Percentiles rank a stretch among this genome's conserved stretches.
These are phyloP conservation scores for Globodera ellingtonae DNA, from an alignment of 1,140 invertebrate genomes.

Conservation along the genomic window DNA sequence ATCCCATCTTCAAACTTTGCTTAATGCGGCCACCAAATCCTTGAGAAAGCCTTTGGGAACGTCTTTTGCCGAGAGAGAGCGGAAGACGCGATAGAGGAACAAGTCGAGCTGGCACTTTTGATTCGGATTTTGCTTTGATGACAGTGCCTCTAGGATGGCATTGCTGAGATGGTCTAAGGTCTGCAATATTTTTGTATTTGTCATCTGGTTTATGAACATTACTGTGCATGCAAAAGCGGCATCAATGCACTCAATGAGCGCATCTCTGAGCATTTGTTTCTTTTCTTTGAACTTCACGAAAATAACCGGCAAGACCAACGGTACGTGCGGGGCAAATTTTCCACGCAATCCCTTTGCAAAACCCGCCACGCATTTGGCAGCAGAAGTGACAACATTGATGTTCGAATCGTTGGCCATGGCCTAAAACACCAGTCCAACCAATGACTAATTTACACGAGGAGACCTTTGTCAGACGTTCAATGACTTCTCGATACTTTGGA, in stretches of 20 bases:
- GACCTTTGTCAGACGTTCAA: constrained; percentile 84
- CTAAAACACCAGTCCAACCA: constrained; percentile 24
- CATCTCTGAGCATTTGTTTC: background rate
- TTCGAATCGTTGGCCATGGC: constrained; percentile 81
- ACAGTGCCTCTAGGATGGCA: too few relatives aligned
- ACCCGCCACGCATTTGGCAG: constrained; percentile 80
- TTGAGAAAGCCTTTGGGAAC: constrained; percentile 35
- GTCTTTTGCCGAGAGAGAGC: constrained; percentile 11
- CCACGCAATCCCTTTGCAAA: constrained; percentile 86
- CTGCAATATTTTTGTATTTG: too few relatives aligned
- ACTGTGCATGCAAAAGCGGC: constrained; percentile 84
- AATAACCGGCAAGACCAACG: constrained; percentile 74
- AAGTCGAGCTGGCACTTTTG: background rate
- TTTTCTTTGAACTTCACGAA: constrained; percentile 92
- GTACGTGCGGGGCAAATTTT: constrained; percentile 82
- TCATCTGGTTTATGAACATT: constrained; percentile 67
- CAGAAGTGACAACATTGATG: constrained; percentile 85
- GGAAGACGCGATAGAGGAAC: constrained; percentile 39
- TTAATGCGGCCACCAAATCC: constrained; percentile 16
- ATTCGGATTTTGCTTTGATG: too few relatives aligned
- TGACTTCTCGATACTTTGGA: constrained; percentile 77
- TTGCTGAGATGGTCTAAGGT: too few relatives aligned
- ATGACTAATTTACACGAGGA: constrained; percentile 5
- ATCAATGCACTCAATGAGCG: constrained; percentile 66
- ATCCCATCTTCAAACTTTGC: background rate